Evolutionary conservation across 1,140 invertebrate genomes (phyloP).

Genomic region (Polypedilum vanderplanki): DNA sequence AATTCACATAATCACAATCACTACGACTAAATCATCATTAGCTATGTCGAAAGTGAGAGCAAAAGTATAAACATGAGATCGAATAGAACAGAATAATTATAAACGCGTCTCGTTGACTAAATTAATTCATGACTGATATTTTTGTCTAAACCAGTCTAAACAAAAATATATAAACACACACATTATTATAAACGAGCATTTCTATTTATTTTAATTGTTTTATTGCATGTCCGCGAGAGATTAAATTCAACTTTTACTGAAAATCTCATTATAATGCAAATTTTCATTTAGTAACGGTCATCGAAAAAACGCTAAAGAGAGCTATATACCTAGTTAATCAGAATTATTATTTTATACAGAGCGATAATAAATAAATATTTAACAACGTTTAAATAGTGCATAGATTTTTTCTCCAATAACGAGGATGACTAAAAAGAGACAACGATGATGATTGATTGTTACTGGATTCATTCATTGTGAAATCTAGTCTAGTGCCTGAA

Average conservation of each 20-base stretch:
- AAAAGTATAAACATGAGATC: neutral
- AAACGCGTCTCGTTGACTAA: neutral
- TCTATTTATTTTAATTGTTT: conserved; percentile 15
- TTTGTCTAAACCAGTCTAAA: neutral
- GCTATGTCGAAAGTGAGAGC: neutral
- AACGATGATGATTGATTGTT: neutral
- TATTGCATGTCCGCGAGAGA: neutral
- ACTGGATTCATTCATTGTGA: neutral
- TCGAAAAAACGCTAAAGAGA: neutral
- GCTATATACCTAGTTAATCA: neutral
- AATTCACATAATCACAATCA: neutral
- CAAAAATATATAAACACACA: too few relatives aligned
- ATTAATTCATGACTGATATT: neutral
- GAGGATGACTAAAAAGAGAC: neutral
- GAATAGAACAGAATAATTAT: neutral
- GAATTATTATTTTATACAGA: neutral
- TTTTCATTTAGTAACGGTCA: neutral
- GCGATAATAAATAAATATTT: neutral
- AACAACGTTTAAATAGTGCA: neutral
- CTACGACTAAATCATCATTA: neutral
- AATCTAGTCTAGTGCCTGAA: conserved; percentile 11
- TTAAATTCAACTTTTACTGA: neutral
- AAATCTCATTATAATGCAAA: conserved; percentile 17
- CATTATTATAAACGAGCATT: neutral
- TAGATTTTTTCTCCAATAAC: neutral